Base-by-base conservation (phyloP, 2,888 invertebrate genomes). In the Diaperis boleti region DNA sequence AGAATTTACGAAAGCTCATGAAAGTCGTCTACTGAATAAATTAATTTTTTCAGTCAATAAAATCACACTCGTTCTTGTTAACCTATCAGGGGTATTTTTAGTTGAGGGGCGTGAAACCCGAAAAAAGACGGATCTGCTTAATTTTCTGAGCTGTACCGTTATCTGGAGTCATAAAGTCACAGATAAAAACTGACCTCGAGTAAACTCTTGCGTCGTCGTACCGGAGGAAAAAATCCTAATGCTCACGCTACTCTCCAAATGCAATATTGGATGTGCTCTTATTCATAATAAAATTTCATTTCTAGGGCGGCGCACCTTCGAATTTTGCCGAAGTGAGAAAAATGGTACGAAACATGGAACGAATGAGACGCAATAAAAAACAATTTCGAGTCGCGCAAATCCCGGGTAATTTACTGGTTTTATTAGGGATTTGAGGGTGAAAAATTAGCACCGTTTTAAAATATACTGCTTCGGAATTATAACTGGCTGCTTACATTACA, bases 1-100 rank as follows among this genome's bases (percentile, higher is more conserved):
- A 54, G 31, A 54, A 54, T 54, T 54, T 54, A 54, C 39, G 39
- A 52, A 52, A 52, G 26, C 42, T 37, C 22, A 14, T 41, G 42
- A 54, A 31, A 1, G 15, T 10, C 18, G 15, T 26, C 45, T 45
- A 3, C 13, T 29, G 45, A 26, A 18, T 42, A 20, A 8, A 42
- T 42, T 42, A 20, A 18, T 20, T 45, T 45, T 29, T 15, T 13
- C 26, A 6, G n/a, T n/a, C n/a, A n/a, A n/a, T n/a, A n/a, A n/a
- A n/a, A n/a, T n/a, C n/a, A n/a, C n/a, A n/a, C n/a, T n/a, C n/a
- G n/a, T n/a, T n/a, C n/a, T n/a, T n/a, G n/a, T n/a, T n/a, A n/a
- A n/a, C 26, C 26, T 26, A 3, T 20, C 37, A 20, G 37, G 11
- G 54, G 29, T 54, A 54, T 54, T 54, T 54, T 54, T 54, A 54